A percentile compares a stretch with the other conserved stretches of the same genome.
phyloP scores from a whole-genome alignment of 2,797 vertebrate species.

The Crenichthys baileyi region DNA sequence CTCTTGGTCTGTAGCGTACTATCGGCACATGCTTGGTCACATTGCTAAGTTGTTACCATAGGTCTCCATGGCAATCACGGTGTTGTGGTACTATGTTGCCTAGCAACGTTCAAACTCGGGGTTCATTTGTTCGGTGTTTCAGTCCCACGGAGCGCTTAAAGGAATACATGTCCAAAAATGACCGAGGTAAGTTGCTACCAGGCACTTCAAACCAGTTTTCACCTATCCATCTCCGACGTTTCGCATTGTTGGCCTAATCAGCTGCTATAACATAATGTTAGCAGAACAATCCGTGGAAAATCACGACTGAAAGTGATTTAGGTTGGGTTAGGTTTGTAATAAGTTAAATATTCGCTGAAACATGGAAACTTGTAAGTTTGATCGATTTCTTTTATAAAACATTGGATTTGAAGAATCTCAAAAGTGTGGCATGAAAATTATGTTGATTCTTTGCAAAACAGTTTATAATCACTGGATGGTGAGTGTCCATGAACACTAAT shows the following conservation, averaged over 20 bases:
- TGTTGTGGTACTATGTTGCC: slow-evolving; percentile 43
- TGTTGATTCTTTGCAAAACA: no score
- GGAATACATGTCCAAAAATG: neutral
- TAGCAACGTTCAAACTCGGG: neutral
- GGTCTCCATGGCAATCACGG: slow-evolving; percentile 48
- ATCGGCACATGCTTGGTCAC: neutral
- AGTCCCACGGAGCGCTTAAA: neutral
- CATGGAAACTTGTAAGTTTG: neutral
- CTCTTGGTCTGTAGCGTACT: no score
- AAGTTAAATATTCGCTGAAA: neutral
- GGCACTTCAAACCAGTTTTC: neutral
- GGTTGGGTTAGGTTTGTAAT: no score
- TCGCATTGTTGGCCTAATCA: neutral
- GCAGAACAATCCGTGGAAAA: neutral
- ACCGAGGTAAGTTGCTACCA: slow-evolving; percentile 18
- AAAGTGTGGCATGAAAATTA: no score
- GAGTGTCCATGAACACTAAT: no score
- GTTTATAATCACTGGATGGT: no score
- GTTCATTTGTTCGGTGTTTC: neutral
- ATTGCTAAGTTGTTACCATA: no score
- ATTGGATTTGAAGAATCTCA: no score
- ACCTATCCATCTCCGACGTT: no score
- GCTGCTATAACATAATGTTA: neutral
- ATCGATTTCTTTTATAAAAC: no score
- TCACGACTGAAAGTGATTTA: neutral